Conservation (phyloP, 35 echinoderm and acorn worm species). For the Anneissia japonica region DNA sequence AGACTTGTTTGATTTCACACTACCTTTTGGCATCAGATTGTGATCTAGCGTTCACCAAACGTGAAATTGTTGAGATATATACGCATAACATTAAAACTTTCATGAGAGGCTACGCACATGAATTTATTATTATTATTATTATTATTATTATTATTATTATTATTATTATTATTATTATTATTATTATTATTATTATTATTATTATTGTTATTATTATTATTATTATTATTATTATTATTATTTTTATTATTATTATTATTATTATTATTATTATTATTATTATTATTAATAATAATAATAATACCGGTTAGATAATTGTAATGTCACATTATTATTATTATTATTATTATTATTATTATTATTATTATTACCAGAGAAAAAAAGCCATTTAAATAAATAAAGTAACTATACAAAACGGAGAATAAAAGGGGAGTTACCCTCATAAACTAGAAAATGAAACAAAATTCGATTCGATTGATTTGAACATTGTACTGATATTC, state of each 20-base stretch:
- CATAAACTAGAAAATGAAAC: too few relatives aligned
- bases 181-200: conserved; percentile 3
- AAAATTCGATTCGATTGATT: too few relatives aligned
- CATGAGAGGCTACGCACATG: neutral
- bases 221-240: conserved; percentile 3
- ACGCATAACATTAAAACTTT: too few relatives aligned
- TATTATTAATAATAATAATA: neutral
- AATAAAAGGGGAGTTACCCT: too few relatives aligned
- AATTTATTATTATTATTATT: conserved; percentile 1
- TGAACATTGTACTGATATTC: too few relatives aligned
- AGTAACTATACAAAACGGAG: too few relatives aligned
- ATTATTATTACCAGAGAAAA: neutral
- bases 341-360: conserved; percentile 3
- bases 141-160: conserved; percentile 3
- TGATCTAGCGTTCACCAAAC: too few relatives aligned
- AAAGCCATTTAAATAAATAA: too few relatives aligned
- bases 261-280: conserved; percentile 3
- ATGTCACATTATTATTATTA: neutral
- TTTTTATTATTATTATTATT: conserved; percentile 1
- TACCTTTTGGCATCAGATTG: too few relatives aligned
- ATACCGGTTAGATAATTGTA: neutral
- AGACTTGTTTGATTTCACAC: too few relatives aligned
- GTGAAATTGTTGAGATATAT: too few relatives aligned
- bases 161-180: neutral
- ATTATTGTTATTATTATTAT: conserved; percentile 1